Percentiles rank a stretch among this genome's conserved stretches.
Conservation (phyloP, 1,140 invertebrate species). For the Acyrthosiphon pisum region DNA sequence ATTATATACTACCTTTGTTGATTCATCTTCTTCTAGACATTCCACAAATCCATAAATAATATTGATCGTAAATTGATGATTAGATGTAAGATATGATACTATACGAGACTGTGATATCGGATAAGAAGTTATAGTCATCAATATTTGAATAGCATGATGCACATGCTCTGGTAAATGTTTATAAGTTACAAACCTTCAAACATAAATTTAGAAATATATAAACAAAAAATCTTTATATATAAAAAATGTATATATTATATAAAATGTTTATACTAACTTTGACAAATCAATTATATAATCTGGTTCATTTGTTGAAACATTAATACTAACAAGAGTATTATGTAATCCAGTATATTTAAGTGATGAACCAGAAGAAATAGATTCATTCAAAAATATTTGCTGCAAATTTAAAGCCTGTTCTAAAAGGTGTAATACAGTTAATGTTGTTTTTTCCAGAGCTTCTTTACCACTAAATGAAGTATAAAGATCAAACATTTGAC, state of each 20-base stretch:
- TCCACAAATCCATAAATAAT: conserved; percentile 88
- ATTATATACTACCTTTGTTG: conserved; percentile 59
- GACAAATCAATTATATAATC: conserved; percentile 82
- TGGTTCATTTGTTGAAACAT: conserved; percentile 75
- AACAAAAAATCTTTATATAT: background rate
- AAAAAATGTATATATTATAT: too few species aligned
- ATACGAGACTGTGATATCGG: conserved; percentile 75
- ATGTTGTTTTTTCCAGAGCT: conserved; percentile 72
- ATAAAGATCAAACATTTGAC: conserved; percentile 77
- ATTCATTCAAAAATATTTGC: conserved; percentile 71
- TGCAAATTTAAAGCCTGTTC: conserved; percentile 72
- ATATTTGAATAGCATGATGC: conserved; percentile 73
- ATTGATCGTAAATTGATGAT: conserved; percentile 65
- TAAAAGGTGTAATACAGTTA: conserved; percentile 75
- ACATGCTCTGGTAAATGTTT: conserved; percentile 74
- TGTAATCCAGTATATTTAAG: conserved; percentile 78
- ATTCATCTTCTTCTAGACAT: conserved; percentile 78
- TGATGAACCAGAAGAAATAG: conserved; percentile 66
- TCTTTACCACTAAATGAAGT: conserved; percentile 73
- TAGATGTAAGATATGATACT: conserved; percentile 73
- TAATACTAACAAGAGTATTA: conserved; percentile 80
- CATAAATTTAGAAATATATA: background rate
- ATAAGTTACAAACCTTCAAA: conserved; percentile 71
- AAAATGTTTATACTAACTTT: conserved; percentile 65
- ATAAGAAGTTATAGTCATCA: conserved; percentile 71